These are phyloP conservation scores for Drosophila quinaria DNA, from an alignment of 2,888 invertebrate species.

Conservation along the genomic window DNA sequence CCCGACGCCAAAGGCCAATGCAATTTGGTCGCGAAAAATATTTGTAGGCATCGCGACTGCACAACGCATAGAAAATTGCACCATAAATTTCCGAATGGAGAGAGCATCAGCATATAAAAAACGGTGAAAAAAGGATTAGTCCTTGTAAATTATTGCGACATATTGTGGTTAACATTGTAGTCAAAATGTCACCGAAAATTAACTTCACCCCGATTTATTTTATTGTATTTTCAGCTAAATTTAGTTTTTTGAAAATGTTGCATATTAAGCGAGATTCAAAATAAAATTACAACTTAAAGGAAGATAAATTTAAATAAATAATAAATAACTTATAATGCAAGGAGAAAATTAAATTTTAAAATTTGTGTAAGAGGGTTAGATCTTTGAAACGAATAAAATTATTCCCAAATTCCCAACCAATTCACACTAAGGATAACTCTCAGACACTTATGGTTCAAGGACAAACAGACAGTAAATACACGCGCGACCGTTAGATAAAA, in stretches of 20 bases:
- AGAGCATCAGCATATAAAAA: conserved; percentile 10
- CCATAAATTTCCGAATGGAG: conserved; percentile 55
- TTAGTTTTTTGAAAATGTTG: neutral
- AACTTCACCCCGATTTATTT: conserved; percentile 64
- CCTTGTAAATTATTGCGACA: conserved; percentile 42
- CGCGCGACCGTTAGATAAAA: conserved; percentile 40
- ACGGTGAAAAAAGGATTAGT: conserved; percentile 24
- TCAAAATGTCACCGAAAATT: conserved; percentile 69
- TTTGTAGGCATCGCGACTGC: conserved; percentile 47
- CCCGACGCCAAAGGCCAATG: conserved; percentile 61
- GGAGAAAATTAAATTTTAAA: neutral
- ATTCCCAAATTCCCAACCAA: neutral
- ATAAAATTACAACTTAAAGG: too few species aligned
- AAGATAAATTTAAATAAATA: neutral
- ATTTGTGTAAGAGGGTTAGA: too few species aligned
- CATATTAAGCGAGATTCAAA: neutral
- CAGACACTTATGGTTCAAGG: conserved; percentile 21
- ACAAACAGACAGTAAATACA: conserved; percentile 14
- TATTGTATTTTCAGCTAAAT: conserved; percentile 24
- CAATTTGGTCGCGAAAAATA: conserved; percentile 61
- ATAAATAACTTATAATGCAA: neutral
- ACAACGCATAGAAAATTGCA: conserved; percentile 73
- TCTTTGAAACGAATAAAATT: neutral
- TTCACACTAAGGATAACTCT: conserved; percentile 1
- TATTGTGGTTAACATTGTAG: conserved; percentile 67